phyloP scores from a whole-genome alignment of 2,888 invertebrate genomes.

The Andrena trimmerana region DNA sequence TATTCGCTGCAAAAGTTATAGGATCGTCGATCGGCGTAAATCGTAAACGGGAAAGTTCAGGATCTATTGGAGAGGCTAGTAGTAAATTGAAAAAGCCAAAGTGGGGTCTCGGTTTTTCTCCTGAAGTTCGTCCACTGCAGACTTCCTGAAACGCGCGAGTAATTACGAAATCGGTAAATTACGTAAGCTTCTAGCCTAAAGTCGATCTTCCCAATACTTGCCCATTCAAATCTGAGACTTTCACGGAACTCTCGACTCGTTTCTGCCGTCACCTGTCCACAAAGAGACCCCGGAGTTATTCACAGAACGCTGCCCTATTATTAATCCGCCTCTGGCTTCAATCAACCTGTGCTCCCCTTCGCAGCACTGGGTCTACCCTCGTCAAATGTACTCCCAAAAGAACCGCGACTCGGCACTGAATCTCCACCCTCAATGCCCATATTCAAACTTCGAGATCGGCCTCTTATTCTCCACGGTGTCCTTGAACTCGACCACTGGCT shows the following conservation, averaged over 20 bases:
- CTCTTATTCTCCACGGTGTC: slow-evolving; percentile 32
- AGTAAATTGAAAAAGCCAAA: neutral
- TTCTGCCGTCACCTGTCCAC: slow-evolving; percentile 14
- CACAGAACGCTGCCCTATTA: slow-evolving; percentile 31
- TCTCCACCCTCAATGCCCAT: slow-evolving; percentile 22
- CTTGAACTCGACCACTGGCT: slow-evolving; percentile 30
- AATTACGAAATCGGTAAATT: slow-evolving; percentile 31
- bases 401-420: slow-evolving; percentile 28
- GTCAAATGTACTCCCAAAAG: slow-evolving; percentile 23
- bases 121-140: neutral
- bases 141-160: neutral
- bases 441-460: neutral
- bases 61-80: neutral
- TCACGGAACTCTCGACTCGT: slow-evolving; percentile 20
- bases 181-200: slow-evolving; percentile 8
- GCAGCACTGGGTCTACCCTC: slow-evolving; percentile 22
- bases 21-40: too few species aligned
- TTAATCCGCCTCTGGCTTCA: neutral
- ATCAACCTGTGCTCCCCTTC: slow-evolving; percentile 5
- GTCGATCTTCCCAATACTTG: slow-evolving; percentile 2
- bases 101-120: neutral
- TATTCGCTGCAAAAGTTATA: neutral
- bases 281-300: slow-evolving; percentile 20
- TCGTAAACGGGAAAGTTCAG: neutral
- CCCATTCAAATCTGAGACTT: slow-evolving; percentile 1